Evolutionary conservation across 1,140 invertebrate genomes (phyloP), one percentile per base, ranked within the genome.

Genomic region (Drosophila obscura): DNA sequence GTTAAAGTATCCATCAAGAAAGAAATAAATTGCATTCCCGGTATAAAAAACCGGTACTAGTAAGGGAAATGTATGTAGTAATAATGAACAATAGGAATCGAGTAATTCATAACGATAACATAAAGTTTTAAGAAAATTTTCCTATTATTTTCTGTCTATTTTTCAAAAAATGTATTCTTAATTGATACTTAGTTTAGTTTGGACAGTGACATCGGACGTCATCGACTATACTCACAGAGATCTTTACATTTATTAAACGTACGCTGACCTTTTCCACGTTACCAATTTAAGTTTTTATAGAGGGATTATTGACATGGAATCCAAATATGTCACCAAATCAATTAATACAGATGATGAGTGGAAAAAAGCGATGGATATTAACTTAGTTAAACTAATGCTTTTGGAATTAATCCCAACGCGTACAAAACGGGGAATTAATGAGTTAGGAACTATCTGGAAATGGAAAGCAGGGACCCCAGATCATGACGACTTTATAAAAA

Each of bases 251-350:
- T 53, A 19, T 6, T 31, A 53, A 13, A 19, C 51, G 22, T 53
- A 39, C 15, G 16, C 9, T 5, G 51, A 53, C 19, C 19, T 53
- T 13, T 39, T 39, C 15, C 31, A 53, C 16, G 11, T 41, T 11
- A 53, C 44, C n/a, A 58, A 58, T 5, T 35, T 48, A 22, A 58
- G 56, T 31, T 35, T 46, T 46, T 56, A 56, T 56, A 56, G 41
- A 44, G 22, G 41, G 24, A 56, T 45, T 24, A 44, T 44, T 26
- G 19, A 19, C 19, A 19, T 19, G 2, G 19, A 19, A 19, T 19
- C 19, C 19, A 19, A 19, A 19, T 19, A 19, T 19, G 19, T 19
- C 19, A 19, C 19, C 19, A 44, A 46, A 9, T 7, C 5, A 5
- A 26, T 46, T 4, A 26, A 58, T n/a, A n/a, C 44, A 35, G 44